A percentile compares a stretch with the other conserved stretches of the same genome.
Evolutionary conservation across 2,113 vertebrate genomes (phyloP).

Genomic region (Chamaetylas fuelleborni): DNA sequence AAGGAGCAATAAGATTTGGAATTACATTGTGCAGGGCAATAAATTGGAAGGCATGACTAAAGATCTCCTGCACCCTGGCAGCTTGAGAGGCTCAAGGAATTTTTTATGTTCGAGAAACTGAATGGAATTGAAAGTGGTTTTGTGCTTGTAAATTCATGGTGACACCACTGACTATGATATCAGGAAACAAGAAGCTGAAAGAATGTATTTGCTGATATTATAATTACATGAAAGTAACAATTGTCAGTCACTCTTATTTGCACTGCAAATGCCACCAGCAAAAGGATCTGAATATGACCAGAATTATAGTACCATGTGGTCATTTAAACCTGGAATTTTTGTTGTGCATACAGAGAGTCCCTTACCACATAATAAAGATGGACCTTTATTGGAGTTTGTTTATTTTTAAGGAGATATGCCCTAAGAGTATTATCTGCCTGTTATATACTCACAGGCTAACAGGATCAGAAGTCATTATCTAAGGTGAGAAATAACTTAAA

Average conservation of each 20-base stretch:
- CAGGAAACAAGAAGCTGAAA: not conserved
- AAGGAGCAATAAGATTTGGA: not conserved
- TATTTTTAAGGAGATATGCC: not conserved
- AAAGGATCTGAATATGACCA: not conserved
- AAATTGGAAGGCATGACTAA: not conserved
- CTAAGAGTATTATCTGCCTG: not conserved
- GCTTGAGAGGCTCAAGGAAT: not conserved
- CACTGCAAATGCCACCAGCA: not conserved
- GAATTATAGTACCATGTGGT: accelerated
- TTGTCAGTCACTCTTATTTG: not conserved
- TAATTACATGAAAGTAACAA: not conserved
- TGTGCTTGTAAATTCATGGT: not conserved
- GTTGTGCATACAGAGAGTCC: not conserved
- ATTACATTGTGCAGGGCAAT: not conserved
- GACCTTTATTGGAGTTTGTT: not conserved
- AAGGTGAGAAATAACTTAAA: not conserved
- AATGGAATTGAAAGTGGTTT: not conserved
- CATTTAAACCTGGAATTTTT: not conserved
- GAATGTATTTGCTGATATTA: not conserved
- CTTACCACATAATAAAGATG: not conserved
- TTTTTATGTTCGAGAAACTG: not conserved
- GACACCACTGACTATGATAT: not conserved
- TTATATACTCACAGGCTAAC: not conserved
- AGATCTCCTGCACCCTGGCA: not conserved
- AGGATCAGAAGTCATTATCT: not conserved